Conservation (phyloP, 2,888 invertebrate genomes). For the Sphaeridia pumilis region DNA sequence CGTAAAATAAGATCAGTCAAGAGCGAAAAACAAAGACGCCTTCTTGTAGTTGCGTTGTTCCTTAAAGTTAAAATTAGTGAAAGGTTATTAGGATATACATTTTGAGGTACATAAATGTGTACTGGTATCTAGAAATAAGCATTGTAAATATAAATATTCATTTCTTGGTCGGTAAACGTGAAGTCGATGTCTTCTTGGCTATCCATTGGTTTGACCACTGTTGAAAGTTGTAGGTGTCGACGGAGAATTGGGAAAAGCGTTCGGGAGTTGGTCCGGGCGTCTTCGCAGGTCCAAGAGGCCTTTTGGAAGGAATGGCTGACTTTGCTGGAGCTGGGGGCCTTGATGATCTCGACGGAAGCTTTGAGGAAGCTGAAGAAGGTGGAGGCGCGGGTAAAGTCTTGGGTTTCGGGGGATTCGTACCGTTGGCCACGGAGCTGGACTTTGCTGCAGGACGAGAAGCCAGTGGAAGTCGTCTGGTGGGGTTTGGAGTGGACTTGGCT, state of each 20-base stretch:
- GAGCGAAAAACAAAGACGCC: too few relatives aligned
- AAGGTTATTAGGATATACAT: too few relatives aligned
- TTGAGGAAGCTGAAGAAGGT: too few relatives aligned
- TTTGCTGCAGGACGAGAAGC: neutral
- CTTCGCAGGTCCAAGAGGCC: conserved; percentile 1
- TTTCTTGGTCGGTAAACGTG: too few relatives aligned
- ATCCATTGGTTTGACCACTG: conserved; percentile 15
- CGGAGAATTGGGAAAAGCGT: conserved; percentile 6
- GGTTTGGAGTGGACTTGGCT: neutral
- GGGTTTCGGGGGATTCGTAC: neutral
- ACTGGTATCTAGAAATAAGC: too few relatives aligned
- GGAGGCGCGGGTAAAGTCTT: neutral
- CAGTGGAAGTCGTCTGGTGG: neutral
- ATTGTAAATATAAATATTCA: too few relatives aligned
- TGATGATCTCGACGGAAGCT: neutral
- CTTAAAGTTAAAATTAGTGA: too few relatives aligned
- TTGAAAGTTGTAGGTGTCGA: conserved; percentile 16
- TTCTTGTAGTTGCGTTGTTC: too few relatives aligned
- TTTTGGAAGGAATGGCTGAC: conserved; percentile 8
- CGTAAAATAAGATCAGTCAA: too few relatives aligned
- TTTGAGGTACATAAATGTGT: too few relatives aligned
- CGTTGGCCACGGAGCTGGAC: neutral
- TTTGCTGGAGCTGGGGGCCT: conserved; percentile 2
- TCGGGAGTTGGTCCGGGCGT: conserved; percentile 1
- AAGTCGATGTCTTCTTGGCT: too few relatives aligned